Evolutionary conservation across 2,888 invertebrate species (phyloP).

Genomic region (Chrysina gloriosa): DNA sequence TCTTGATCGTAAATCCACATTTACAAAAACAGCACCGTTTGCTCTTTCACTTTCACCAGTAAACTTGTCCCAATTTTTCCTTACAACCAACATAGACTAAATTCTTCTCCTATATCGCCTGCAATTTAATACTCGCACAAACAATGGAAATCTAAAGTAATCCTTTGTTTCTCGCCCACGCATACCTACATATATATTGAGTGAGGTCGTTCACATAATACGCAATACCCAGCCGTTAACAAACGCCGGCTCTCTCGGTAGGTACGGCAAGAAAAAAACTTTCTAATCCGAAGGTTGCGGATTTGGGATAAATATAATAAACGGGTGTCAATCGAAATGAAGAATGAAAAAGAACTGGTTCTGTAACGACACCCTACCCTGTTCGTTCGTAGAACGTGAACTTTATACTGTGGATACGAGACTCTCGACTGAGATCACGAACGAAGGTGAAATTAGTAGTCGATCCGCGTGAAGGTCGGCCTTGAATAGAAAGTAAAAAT

Average conservation of each 20-base stretch:
- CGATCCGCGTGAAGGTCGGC: background rate
- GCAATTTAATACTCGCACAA: too few species aligned
- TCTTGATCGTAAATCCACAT: too few species aligned
- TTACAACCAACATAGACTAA: too few species aligned
- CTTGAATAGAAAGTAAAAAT: slow-evolving; percentile 34
- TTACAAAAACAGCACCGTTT: too few species aligned
- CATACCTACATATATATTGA: background rate
- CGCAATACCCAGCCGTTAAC: background rate
- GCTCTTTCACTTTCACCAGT: too few species aligned
- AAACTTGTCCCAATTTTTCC: too few species aligned
- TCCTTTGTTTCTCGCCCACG: too few species aligned
- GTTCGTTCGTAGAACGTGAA: background rate
- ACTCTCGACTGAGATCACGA: background rate
- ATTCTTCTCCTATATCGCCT: too few species aligned
- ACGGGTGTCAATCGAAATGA: background rate
- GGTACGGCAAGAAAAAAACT: slow-evolving; percentile 29
- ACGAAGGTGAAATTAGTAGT: slow-evolving; percentile 26
- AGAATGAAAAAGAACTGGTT: slow-evolving; percentile 11
- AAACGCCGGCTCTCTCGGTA: background rate
- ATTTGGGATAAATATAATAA: slow-evolving; percentile 27
- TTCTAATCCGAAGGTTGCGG: slow-evolving; percentile 27
- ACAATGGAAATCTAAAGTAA: too few species aligned
- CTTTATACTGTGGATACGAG: background rate
- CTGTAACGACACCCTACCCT: slow-evolving; percentile 8
- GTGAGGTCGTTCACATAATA: slow-evolving; percentile 18